These are phyloP conservation scores for Platyrinchus mystaceus DNA, from an alignment of 2,797 vertebrate species.

Conservation along the genomic window DNA sequence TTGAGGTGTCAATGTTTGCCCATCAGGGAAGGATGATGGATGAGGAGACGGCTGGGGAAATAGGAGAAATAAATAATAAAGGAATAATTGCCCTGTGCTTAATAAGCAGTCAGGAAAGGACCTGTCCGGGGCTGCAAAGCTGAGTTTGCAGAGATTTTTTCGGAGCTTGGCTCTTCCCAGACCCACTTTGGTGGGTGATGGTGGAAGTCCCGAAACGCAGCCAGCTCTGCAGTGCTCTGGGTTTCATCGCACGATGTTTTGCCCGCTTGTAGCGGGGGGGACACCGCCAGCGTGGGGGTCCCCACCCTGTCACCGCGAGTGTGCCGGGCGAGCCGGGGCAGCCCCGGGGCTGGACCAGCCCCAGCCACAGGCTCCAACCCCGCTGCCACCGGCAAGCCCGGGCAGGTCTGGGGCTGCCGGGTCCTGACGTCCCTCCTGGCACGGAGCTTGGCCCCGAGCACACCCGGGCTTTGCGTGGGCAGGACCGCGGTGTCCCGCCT, in stretches of 20 bases:
- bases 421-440: slow-evolving; percentile 12
- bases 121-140: background rate
- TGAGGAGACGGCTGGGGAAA: background rate
- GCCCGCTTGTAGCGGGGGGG: accelerated
- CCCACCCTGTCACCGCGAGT: background rate
- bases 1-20: slow-evolving; percentile 63
- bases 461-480: background rate
- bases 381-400: slow-evolving; percentile 51
- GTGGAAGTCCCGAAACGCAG: background rate
- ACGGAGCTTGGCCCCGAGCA: background rate
- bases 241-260: accelerated
- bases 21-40: slow-evolving; percentile 44
- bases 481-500: background rate
- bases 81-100: background rate
- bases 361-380: background rate
- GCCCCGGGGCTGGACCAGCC: background rate
- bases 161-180: background rate
- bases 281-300: accelerated
- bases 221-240: accelerated
- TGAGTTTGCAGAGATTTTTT: background rate
- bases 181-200: background rate
- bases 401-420: slow-evolving; percentile 64
- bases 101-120: background rate
- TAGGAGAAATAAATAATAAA: slow-evolving; percentile 48
- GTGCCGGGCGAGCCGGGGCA: background rate